Conservation (phyloP, 2,113 vertebrate species). For the Paramormyrops kingsleyae region DNA sequence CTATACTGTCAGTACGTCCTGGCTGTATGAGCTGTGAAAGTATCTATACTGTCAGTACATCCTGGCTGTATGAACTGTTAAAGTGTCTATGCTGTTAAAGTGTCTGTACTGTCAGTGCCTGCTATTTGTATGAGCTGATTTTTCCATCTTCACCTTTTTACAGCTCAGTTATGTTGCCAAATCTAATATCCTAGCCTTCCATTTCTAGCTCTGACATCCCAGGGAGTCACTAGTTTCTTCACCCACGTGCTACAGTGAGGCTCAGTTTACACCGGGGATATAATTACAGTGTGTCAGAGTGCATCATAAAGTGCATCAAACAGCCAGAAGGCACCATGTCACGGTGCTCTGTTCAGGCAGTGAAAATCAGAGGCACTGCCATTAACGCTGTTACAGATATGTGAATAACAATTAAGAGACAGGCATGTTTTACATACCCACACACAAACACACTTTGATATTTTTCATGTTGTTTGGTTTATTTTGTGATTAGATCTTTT, state of each 20-base stretch:
- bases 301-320: not conserved
- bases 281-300: constrained; percentile 7
- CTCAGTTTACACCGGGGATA: not conserved
- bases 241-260: not conserved
- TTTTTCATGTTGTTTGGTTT: not conserved
- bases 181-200: not conserved
- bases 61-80: no score
- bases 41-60: no score
- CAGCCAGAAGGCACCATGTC: not conserved
- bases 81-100: not conserved
- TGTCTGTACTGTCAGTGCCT: not conserved
- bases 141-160: not conserved
- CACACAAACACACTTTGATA: not conserved
- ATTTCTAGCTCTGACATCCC: not conserved
- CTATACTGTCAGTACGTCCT: no score
- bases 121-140: not conserved
- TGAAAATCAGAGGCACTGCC: not conserved
- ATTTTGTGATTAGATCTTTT: not conserved
- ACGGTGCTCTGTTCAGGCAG: not conserved
- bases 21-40: no score
- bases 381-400: not conserved
- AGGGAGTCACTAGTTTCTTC: not conserved
- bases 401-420: not conserved
- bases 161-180: not conserved
- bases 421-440: not conserved